phyloP scores from a whole-genome alignment of 2,888 invertebrate genomes.

The Hyalella azteca region DNA sequence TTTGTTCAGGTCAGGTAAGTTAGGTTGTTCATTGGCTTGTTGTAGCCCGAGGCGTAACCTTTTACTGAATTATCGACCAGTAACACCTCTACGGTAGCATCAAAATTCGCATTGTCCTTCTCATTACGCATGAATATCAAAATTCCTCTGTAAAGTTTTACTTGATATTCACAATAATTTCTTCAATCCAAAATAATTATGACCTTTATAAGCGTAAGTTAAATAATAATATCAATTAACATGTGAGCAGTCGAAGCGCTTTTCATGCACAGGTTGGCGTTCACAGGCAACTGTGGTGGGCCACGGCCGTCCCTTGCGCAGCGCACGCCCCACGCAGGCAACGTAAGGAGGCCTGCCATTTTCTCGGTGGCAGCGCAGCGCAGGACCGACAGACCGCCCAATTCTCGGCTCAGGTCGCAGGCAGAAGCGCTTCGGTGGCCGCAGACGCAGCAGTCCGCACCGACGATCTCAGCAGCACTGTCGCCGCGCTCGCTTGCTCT shows the following conservation, averaged over 20 bases:
- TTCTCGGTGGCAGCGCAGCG: background rate
- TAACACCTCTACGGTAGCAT: background rate
- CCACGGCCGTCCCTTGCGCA: no score
- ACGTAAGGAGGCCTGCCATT: slow-evolving; percentile 16
- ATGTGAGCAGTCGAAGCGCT: no score
- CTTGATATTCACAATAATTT: no score
- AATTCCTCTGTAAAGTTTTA: no score
- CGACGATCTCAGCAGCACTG: background rate
- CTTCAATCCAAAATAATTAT: no score
- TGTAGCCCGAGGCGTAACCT: background rate
- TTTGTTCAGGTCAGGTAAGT: slow-evolving; percentile 33
- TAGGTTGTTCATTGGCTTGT: slow-evolving; percentile 34
- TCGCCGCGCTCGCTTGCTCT: slow-evolving; percentile 1
- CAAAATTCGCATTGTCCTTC: no score
- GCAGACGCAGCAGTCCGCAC: background rate
- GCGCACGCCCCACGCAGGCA: background rate
- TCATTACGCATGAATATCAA: no score
- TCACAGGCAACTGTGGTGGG: background rate
- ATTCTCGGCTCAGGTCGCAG: background rate
- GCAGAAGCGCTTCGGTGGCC: slow-evolving; percentile 7
- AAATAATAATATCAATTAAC: no score
- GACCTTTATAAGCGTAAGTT: no score
- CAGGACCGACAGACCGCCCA: slow-evolving; percentile 12
- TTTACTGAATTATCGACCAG: slow-evolving; percentile 18
- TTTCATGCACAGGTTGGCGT: no score